Evolutionary conservation across 2,113 vertebrate species (phyloP).

Genomic region (Silurus glanis): DNA sequence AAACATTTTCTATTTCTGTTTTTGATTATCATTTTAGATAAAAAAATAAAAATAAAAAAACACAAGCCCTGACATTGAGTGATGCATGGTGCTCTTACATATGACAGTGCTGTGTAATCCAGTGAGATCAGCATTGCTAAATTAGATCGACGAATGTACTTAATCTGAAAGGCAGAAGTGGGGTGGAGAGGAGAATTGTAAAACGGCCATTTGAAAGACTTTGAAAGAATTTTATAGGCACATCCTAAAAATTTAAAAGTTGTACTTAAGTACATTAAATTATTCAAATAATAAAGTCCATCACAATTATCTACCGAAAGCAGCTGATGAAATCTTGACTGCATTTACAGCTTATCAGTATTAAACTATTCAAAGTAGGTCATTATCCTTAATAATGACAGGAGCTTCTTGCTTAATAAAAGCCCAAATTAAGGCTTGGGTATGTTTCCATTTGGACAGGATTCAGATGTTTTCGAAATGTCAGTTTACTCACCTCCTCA

Average conservation of each 20-base stretch:
- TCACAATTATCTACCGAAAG: too few species aligned
- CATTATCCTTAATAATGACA: not conserved
- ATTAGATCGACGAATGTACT: not conserved
- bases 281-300: too few species aligned
- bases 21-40: too few species aligned
- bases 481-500: too few species aligned
- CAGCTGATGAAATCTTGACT: too few species aligned
- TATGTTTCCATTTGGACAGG: not conserved
- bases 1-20: too few species aligned
- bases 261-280: not conserved
- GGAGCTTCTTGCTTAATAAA: not conserved
- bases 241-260: not conserved
- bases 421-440: not conserved
- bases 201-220: not conserved
- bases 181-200: not conserved
- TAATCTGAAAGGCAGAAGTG: constrained; percentile 6
- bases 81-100: not conserved
- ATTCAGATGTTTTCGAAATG: not conserved
- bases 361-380: not conserved
- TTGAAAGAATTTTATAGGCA: not conserved
- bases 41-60: too few species aligned
- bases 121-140: constrained; percentile 9
- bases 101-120: constrained; percentile 20
- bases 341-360: not conserved
- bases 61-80: constrained; percentile 24